Evolutionary conservation across 2,797 vertebrate genomes (phyloP), one percentile per base, ranked within the genome.

Genomic region (Crenuchus spilurus): DNA sequence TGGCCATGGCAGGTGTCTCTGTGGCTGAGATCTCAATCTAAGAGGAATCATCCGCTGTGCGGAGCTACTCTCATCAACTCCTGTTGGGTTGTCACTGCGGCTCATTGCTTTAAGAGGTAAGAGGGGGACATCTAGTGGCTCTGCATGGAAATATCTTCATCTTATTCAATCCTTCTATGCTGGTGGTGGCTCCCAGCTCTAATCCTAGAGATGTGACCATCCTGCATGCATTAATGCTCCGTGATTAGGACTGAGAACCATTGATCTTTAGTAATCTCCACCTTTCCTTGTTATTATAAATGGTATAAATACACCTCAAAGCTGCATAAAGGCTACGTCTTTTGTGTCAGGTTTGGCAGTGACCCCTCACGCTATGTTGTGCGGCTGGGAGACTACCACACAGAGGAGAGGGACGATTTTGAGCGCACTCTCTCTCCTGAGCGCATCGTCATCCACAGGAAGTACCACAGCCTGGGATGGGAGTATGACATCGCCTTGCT

Each of bases 91-190:
- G 61, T 96, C 44, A 95, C 95, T 9, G 95, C 95, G n/a, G 95
- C 95, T 20, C 95, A 96, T 85, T 96, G 95, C 88, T 96, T 96
- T 84, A 96, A 96, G 86, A 94, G 94, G 95, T 96, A 72, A 82
- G 33, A 67, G 41, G 64, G 57, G 39, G 20, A 71, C 44, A 83
- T 72, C 87, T 78, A 49, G 44, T 83, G 86, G 82, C 63, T 69
- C 3, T 61, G 2, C 9, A 24, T n/a, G 24, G 31, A 66, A 80
- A 37, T 22, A n/a, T n/a, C 35, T n/a, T 33, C 2, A 13, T 18
- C 44, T 39, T 10, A 60, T 51, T 24, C 7, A 1, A 24, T 51
- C 42, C 1, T 37, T 39, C 16, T 46, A 16, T 20, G 48, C 7
- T 35, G 22, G 18, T 18, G 20, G 11, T n/a, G 10, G 4, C n/a